phyloP scores from a whole-genome alignment of 2,888 invertebrate genomes.

The Catocala sponsa region DNA sequence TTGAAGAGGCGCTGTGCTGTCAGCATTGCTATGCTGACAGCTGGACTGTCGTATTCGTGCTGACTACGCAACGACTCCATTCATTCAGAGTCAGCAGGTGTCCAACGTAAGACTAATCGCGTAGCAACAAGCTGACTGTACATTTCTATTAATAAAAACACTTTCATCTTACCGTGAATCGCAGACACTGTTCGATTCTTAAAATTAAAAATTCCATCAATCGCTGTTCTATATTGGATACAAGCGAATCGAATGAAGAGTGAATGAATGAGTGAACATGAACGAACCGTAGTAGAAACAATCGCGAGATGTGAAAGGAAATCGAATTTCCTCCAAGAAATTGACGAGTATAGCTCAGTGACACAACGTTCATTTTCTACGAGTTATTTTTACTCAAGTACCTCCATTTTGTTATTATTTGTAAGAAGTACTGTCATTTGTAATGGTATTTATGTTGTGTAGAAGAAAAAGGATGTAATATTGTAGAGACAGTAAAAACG shows the following conservation, averaged over 20 bases:
- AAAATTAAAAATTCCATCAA: constrained; percentile 2
- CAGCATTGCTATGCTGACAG: too few relatives aligned
- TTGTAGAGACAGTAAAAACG: too few relatives aligned
- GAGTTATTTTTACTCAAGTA: constrained; percentile 13
- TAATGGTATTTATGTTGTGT: not conserved
- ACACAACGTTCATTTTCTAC: constrained; percentile 35
- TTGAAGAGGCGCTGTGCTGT: too few relatives aligned
- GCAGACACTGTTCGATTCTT: not conserved
- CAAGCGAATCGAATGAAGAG: constrained; percentile 42
- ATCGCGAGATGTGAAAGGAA: constrained; percentile 49
- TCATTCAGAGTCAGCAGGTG: too few relatives aligned
- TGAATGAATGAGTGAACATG: constrained; percentile 46
- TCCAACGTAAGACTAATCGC: too few relatives aligned
- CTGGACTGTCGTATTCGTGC: too few relatives aligned
- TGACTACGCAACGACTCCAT: too few relatives aligned
- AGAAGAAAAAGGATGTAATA: too few relatives aligned
- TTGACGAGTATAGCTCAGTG: constrained; percentile 51
- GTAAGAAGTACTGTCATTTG: constrained; percentile 1
- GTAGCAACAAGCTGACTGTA: too few relatives aligned
- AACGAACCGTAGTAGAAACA: constrained; percentile 47
- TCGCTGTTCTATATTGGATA: constrained; percentile 5
- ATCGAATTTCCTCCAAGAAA: constrained; percentile 53
- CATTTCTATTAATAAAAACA: too few relatives aligned
- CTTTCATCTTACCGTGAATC: too few relatives aligned
- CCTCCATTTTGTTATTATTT: constrained; percentile 32